phyloP scores from a whole-genome alignment of 2,797 vertebrate species.

The Tauraco hartlaubi region DNA sequence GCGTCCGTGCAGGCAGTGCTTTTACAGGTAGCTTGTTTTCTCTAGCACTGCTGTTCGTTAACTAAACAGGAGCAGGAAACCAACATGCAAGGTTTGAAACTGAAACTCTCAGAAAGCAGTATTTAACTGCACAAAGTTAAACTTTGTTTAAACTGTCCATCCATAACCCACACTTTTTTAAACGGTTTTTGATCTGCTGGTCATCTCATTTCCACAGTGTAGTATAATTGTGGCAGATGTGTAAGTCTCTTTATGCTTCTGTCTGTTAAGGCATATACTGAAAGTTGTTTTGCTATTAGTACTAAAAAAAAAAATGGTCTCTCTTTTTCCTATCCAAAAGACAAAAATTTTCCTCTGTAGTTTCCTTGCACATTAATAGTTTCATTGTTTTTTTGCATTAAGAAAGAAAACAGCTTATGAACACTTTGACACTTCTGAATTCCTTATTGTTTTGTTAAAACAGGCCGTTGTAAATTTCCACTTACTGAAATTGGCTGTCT shows the following conservation, averaged over 20 bases:
- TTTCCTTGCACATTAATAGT: background rate
- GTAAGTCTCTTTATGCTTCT: background rate
- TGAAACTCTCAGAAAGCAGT: background rate
- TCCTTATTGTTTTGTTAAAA: background rate
- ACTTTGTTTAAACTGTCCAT: background rate
- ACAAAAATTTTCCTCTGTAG: background rate
- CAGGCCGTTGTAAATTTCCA: background rate
- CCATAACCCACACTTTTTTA: background rate
- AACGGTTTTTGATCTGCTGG: background rate
- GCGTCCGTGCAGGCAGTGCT: background rate
- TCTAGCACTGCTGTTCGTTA: background rate
- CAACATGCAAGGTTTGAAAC: background rate
- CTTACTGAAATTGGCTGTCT: background rate
- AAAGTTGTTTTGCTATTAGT: background rate
- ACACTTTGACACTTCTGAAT: background rate
- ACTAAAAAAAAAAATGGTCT: background rate
- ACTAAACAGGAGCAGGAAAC: background rate
- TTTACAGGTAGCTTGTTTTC: background rate
- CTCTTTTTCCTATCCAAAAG: background rate
- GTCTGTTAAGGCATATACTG: background rate
- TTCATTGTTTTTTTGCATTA: fast-evolving
- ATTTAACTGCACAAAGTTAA: background rate
- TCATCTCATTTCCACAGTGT: background rate
- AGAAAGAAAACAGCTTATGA: background rate
- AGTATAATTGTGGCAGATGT: background rate